These are phyloP conservation scores for Cheilosia vernalis DNA, from an alignment of 2,888 invertebrate genomes.

Conservation along the genomic window DNA sequence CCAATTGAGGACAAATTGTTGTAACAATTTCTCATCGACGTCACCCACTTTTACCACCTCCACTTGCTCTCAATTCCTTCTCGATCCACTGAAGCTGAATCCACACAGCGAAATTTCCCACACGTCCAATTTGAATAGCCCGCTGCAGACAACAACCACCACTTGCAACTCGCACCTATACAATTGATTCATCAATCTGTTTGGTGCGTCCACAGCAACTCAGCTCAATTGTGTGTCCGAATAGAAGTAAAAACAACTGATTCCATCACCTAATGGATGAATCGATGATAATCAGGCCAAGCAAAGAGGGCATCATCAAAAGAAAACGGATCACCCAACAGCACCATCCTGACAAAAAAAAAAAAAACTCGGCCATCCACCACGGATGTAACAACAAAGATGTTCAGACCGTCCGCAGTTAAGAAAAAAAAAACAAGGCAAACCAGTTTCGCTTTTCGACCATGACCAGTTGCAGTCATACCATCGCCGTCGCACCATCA, in stretches of 20 bases:
- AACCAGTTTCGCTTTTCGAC: constrained; percentile 66
- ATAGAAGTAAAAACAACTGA: constrained; percentile 53
- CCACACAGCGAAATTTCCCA: too few relatives aligned
- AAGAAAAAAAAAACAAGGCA: constrained; percentile 4
- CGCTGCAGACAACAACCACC: neutral
- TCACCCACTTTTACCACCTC: too few relatives aligned
- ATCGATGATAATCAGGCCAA: constrained; percentile 61
- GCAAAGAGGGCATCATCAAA: constrained; percentile 34
- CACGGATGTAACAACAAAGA: constrained; percentile 48
- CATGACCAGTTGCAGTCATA: constrained; percentile 60
- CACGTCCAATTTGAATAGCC: too few relatives aligned
- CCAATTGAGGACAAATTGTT: too few relatives aligned
- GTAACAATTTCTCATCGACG: too few relatives aligned
- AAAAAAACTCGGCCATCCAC: constrained; percentile 27
- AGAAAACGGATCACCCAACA: constrained; percentile 51
- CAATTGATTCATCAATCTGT: constrained; percentile 58
- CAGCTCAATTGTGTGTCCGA: constrained; percentile 16
- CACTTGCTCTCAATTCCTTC: too few relatives aligned
- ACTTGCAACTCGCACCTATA: neutral
- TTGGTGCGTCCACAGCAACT: constrained; percentile 27
- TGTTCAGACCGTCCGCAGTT: neutral
- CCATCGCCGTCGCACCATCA: constrained; percentile 38
- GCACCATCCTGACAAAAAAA: constrained; percentile 3
- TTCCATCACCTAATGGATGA: constrained; percentile 54
- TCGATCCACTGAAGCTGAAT: too few relatives aligned